Evolutionary conservation across 2,888 invertebrate species (phyloP), one percentile per base, ranked within the genome.

Genomic region (Apotomis capreana): DNA sequence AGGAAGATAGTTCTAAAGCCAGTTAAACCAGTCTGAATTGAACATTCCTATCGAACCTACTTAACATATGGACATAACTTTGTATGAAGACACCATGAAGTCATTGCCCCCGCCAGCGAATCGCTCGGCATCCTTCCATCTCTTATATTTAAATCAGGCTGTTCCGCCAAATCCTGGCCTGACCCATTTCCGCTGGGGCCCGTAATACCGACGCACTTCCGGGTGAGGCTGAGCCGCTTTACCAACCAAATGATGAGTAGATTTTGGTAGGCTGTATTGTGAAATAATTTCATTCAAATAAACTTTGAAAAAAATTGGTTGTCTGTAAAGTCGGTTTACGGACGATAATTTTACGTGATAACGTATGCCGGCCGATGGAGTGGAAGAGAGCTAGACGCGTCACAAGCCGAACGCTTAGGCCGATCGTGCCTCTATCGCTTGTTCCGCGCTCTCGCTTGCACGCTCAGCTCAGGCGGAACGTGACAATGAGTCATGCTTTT

Each of bases 141-240:
- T 80, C 77, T 87, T 89, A 89, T 91, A 92, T 92, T 92, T 91
- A 92, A 92, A 92, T 92, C 90, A 88, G 87, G 83, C 81, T 76
- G 87, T 71, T 61, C 70, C 87, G 79, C 87, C 85, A 89, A 90
- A 92, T 92, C 91, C 92, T 83, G 84, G 83, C 84, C 85, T 90
- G 92, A 92, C 93, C 93, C 89, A 92, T 87, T 92, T 92, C 88
- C 87, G 81, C 87, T 84, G 86, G 87, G 89, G 87, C 88, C 81
- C 84, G 85, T 91, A 91, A 91, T 89, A 88, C 88, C 77, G 78
- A 81, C 82, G 83, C 84, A 84, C 84, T 86, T 87, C 84, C 85
- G 83, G 44, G 67, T 36, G 64, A 69, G 59, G 78, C 74, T 73
- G 49, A 80, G 85, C 74, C 54, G 13, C 40, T 78, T 52, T 84